A percentile compares a stretch with the other conserved stretches of the same genome.
Conservation (phyloP, 2,113 vertebrate species). For the Natator depressus region DNA sequence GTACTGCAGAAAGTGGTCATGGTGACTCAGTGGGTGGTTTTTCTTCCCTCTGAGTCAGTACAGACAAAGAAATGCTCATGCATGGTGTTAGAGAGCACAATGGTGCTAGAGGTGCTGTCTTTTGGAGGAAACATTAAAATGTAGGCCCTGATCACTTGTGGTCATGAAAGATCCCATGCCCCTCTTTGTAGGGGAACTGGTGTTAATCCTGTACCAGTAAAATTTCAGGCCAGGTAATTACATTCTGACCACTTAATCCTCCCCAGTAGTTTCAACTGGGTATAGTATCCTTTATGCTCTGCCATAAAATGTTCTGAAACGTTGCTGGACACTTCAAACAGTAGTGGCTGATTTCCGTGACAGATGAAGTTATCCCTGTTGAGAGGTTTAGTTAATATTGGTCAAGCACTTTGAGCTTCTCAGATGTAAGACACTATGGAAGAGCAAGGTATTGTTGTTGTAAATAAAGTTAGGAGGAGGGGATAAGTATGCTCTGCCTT, state of each 20-base stretch:
- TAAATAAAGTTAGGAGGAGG: neutral
- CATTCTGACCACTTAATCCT: neutral
- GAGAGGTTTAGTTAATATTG: neutral
- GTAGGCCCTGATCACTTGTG: neutral
- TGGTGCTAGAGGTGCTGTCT: neutral
- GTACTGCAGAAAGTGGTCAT: neutral
- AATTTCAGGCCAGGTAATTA: neutral
- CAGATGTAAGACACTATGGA: neutral
- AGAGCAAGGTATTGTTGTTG: rapidly evolving
- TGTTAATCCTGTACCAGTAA: neutral
- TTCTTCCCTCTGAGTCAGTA: slow-evolving; percentile 9
- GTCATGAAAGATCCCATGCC: neutral
- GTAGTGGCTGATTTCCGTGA: neutral
- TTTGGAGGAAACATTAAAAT: neutral
- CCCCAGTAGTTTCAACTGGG: rapidly evolving
- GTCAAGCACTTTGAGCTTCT: neutral
- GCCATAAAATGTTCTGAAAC: neutral
- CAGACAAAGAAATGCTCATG: neutral
- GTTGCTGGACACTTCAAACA: neutral
- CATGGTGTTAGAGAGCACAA: rapidly evolving
- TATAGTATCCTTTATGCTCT: neutral
- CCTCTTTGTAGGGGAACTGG: neutral
- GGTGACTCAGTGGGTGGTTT: slow-evolving; percentile 6
- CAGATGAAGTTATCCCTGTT: neutral
- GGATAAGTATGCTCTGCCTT: rapidly evolving